These are phyloP conservation scores for Philopotamus ludificatus DNA, from an alignment of 1,140 invertebrate genomes.

Conservation along the genomic window DNA sequence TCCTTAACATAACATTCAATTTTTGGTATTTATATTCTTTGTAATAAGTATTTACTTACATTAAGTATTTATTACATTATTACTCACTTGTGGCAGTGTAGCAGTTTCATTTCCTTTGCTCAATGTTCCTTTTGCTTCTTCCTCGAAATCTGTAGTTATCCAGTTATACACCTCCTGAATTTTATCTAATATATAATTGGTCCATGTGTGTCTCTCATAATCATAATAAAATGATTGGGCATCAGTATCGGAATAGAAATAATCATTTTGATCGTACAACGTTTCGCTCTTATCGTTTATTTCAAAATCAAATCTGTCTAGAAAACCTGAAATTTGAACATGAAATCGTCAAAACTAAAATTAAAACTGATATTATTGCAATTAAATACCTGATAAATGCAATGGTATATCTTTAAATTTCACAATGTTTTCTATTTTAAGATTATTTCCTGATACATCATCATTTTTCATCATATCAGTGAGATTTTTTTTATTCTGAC, in stretches of 20 bases:
- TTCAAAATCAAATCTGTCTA: neutral
- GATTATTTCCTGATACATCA: too few relatives aligned
- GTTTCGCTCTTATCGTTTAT: slow-evolving; percentile 6
- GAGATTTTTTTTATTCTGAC: too few relatives aligned
- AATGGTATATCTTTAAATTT: neutral
- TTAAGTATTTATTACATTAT: too few relatives aligned
- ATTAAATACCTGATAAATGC: neutral
- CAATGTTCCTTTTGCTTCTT: slow-evolving; percentile 36
- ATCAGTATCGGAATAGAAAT: slow-evolving; percentile 36
- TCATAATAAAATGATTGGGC: slow-evolving; percentile 32
- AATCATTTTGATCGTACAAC: slow-evolving; percentile 30
- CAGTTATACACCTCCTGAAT: slow-evolving; percentile 56
- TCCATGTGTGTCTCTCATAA: slow-evolving; percentile 32
- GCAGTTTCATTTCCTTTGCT: slow-evolving; percentile 33
- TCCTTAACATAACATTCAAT: too few relatives aligned
- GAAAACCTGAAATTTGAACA: slow-evolving; percentile 4
- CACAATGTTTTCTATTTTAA: too few relatives aligned
- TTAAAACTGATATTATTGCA: neutral
- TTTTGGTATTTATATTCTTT: too few relatives aligned
- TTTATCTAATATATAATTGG: slow-evolving; percentile 45
- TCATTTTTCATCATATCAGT: too few relatives aligned
- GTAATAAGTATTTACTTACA: too few relatives aligned
- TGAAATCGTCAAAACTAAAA: slow-evolving; percentile 3
- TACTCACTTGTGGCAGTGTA: slow-evolving; percentile 7
- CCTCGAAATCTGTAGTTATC: slow-evolving; percentile 49